Conservation (phyloP, 2,797 vertebrate species). For the Eulemur mongoz region DNA sequence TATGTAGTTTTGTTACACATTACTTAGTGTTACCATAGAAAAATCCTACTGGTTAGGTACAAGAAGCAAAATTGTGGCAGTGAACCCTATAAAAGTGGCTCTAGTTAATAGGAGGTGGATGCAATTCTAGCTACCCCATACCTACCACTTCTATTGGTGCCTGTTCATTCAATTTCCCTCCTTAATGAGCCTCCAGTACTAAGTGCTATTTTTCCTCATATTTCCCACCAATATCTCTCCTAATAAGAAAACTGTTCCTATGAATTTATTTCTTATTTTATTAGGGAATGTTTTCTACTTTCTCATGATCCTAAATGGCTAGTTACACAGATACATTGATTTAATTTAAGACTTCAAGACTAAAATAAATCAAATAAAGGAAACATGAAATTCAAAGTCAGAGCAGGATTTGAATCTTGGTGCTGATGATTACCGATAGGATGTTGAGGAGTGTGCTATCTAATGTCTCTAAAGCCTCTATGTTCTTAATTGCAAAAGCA, state of each 20-base stretch:
- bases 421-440: not conserved
- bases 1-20: not conserved
- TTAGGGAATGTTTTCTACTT: not conserved
- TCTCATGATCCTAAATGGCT: not conserved
- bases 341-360: not conserved
- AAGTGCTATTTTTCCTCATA: not conserved
- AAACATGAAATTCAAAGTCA: not conserved
- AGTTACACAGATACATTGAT: not conserved
- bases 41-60: not conserved
- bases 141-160: not conserved
- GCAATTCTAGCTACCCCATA: not conserved
- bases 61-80: not conserved
- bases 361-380: constrained; percentile 11
- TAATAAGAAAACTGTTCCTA: not conserved
- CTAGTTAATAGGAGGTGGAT: not conserved
- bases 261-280: not conserved
- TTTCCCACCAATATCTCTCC: not conserved
- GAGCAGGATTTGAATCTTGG: not conserved
- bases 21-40: not conserved
- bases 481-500: not conserved
- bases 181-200: not conserved
- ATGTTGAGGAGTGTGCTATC: not conserved
- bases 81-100: not conserved
- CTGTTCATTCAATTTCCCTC: not conserved
- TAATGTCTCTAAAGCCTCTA: not conserved